Evolutionary conservation across 2,113 vertebrate species (phyloP).

Genomic region (Engystomops pustulosus): DNA sequence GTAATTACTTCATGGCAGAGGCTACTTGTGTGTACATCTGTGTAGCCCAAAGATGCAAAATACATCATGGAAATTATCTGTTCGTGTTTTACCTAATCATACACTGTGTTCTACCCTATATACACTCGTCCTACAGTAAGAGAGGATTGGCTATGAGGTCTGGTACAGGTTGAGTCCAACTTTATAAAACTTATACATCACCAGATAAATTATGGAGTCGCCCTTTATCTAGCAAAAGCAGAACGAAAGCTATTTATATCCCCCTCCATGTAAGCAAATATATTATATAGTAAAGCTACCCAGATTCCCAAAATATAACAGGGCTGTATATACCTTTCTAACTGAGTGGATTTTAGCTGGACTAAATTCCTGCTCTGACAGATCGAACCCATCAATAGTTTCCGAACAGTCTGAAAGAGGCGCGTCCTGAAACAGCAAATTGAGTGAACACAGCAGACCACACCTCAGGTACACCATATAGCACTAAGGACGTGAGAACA

Average conservation of each 20-base stretch:
- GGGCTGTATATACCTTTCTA: constrained; percentile 96
- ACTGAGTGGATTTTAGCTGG: constrained; percentile 90
- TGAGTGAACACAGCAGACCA: constrained; percentile 84
- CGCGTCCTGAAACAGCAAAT: constrained; percentile 97
- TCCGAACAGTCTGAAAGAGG: constrained; percentile 99
- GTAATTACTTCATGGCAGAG: too few relatives aligned
- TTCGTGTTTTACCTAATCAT: too few relatives aligned
- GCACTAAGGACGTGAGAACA: constrained; percentile 66
- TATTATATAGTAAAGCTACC: not conserved
- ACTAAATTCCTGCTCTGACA: constrained; percentile 94
- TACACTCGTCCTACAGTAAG: too few relatives aligned
- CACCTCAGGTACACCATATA: constrained; percentile 67
- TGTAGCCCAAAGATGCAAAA: too few relatives aligned
- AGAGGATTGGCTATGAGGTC: too few relatives aligned
- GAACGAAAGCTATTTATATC: not conserved
- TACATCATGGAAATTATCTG: too few relatives aligned
- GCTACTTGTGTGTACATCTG: too few relatives aligned
- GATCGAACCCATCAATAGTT: constrained; percentile 97
- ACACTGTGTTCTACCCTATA: too few relatives aligned
- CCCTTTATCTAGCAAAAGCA: not conserved
- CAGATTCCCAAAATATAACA: constrained; percentile 56
- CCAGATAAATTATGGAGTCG: too few relatives aligned
- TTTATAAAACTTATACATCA: too few relatives aligned
- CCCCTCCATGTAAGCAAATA: not conserved
- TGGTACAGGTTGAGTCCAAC: too few relatives aligned